Evolutionary conservation across 2,113 vertebrate species (phyloP).

Genomic region (Agapornis roseicollis): DNA sequence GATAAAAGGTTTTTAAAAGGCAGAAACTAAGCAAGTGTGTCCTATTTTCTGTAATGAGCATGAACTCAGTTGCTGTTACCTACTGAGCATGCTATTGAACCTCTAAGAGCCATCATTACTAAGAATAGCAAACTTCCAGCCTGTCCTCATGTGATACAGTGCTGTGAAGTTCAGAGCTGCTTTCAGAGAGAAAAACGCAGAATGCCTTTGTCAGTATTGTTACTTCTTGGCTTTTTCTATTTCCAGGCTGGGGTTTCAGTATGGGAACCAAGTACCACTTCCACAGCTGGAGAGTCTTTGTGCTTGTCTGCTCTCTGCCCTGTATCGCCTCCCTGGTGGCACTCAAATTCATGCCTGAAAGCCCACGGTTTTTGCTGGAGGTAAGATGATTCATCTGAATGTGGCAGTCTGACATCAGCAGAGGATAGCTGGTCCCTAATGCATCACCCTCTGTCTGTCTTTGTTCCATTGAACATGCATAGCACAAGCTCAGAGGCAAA

Average conservation of each 20-base stretch:
- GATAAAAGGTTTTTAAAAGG: constrained; percentile 6
- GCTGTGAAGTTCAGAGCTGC: not conserved
- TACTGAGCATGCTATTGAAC: not conserved
- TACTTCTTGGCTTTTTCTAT: not conserved
- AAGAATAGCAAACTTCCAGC: not conserved
- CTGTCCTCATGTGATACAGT: not conserved
- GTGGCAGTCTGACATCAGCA: not conserved
- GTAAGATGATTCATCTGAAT: constrained; percentile 69
- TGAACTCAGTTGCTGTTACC: not conserved
- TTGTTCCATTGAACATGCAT: not conserved
- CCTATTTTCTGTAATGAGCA: not conserved
- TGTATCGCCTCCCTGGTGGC: constrained; percentile 86
- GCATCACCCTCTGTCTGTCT: not conserved
- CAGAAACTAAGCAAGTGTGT: not conserved
- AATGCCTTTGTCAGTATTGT: not conserved
- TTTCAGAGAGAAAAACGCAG: not conserved
- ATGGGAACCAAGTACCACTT: constrained; percentile 92
- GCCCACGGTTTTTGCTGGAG: constrained; percentile 94
- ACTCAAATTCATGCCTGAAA: constrained; percentile 94
- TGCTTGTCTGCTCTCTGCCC: constrained; percentile 90
- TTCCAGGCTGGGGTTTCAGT: constrained; percentile 93
- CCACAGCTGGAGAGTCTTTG: constrained; percentile 96
- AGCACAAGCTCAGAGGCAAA: not conserved
- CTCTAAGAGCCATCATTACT: not conserved
- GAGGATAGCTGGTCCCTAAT: not conserved